Conservation (phyloP, 2,888 invertebrate genomes). For the Mesochorus sp. region DNA sequence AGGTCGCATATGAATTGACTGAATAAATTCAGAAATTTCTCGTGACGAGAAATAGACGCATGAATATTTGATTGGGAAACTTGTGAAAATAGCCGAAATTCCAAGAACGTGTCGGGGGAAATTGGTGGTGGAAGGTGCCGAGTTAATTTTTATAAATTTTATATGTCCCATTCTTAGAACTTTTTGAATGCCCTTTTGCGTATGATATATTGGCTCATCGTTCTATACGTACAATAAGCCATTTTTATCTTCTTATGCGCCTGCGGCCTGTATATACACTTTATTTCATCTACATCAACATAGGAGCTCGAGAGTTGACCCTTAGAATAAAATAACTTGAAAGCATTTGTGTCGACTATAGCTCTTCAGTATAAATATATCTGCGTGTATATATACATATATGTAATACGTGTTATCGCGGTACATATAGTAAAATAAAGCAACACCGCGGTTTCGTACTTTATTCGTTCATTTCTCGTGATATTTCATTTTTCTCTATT, state of each 20-base stretch:
- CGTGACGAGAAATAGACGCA: too few relatives aligned
- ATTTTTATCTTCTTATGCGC: not conserved
- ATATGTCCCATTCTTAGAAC: not conserved
- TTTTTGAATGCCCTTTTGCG: not conserved
- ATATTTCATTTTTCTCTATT: constrained; percentile 10
- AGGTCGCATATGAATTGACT: too few relatives aligned
- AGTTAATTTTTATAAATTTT: constrained; percentile 33
- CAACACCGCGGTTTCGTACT: constrained; percentile 4
- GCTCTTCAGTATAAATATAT: not conserved
- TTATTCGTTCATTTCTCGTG: constrained; percentile 12
- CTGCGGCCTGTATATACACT: not conserved
- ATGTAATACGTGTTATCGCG: not conserved
- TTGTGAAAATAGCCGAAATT: not conserved
- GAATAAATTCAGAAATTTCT: too few relatives aligned
- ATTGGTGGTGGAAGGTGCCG: constrained; percentile 3
- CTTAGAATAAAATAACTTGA: constrained; percentile 12
- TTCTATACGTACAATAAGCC: constrained; percentile 32
- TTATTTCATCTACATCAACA: constrained; percentile 1
- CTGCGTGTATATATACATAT: not conserved
- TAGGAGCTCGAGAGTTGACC: not conserved
- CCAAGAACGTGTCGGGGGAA: too few relatives aligned
- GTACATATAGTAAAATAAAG: not conserved
- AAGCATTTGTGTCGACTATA: constrained; percentile 4
- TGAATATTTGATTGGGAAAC: too few relatives aligned
- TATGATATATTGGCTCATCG: constrained; percentile 21